Evolutionary conservation across 2,888 invertebrate species (phyloP).

Genomic region (Unio pictorum): DNA sequence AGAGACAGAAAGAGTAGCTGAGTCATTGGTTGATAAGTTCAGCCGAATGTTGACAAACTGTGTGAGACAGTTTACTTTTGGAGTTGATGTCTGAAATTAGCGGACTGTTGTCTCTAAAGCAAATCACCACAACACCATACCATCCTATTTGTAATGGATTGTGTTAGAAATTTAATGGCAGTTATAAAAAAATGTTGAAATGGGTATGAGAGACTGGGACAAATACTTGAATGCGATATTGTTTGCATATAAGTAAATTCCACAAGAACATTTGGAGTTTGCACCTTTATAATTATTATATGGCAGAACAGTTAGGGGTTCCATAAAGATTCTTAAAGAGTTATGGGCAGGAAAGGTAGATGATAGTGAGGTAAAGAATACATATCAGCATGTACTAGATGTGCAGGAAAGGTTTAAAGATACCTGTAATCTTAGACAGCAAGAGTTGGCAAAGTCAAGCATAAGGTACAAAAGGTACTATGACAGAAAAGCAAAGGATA

Average conservation of each 20-base stretch:
- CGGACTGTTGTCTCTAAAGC: too few species aligned
- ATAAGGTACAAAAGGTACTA: conserved; percentile 18
- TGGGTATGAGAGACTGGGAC: conserved; percentile 3
- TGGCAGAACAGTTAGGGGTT: conserved; percentile 1
- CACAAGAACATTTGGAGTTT: too few species aligned
- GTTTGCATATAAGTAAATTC: too few species aligned
- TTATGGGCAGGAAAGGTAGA: conserved; percentile 15
- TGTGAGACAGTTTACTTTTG: conserved; percentile 31
- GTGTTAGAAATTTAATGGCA: conserved; percentile 26
- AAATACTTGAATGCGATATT: too few species aligned
- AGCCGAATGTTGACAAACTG: conserved; percentile 30
- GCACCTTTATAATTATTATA: too few species aligned
- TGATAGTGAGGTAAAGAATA: conserved; percentile 14
- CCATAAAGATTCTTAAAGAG: conserved; percentile 12
- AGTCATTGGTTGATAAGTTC: conserved; percentile 30
- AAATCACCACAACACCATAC: too few species aligned
- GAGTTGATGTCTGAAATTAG: conserved; percentile 15
- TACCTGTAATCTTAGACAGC: conserved; percentile 22
- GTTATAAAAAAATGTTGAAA: conserved; percentile 19
- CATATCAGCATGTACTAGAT: conserved; percentile 37
- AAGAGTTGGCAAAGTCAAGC: conserved; percentile 11
- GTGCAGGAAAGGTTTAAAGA: conserved; percentile 24
- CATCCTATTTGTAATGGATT: conserved; percentile 20
- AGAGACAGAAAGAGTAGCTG: conserved; percentile 27
- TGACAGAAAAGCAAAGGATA: too few species aligned